Percentiles rank a stretch among this genome's conserved stretches.
phyloP scores from a whole-genome alignment of 2,888 invertebrate genomes.

The Conchocele bisecta region DNA sequence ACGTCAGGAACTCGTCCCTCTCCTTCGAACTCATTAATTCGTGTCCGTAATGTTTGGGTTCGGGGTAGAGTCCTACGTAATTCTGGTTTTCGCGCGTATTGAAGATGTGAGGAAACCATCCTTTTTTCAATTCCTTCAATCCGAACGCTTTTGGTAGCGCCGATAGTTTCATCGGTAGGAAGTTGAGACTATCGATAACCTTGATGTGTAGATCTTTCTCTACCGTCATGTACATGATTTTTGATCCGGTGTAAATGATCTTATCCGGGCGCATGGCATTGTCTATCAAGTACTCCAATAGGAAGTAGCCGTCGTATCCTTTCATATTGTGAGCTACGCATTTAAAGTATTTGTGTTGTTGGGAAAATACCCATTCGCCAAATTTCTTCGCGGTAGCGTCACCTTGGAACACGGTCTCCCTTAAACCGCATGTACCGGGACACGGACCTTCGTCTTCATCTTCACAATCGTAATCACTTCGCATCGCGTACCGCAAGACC shows the following conservation, averaged over 20 bases:
- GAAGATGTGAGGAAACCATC: constrained; percentile 50
- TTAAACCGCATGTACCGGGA: constrained; percentile 31
- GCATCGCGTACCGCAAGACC: constrained; percentile 6
- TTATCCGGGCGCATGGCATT: constrained; percentile 32
- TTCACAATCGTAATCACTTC: not conserved
- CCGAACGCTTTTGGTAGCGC: constrained; percentile 38
- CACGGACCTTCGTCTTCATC: constrained; percentile 24
- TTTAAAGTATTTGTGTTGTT: constrained; percentile 15
- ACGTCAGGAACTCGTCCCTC: constrained; percentile 11
- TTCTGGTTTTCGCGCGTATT: constrained; percentile 43
- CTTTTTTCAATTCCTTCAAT: constrained; percentile 42
- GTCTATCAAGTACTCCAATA: constrained; percentile 38
- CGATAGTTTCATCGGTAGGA: constrained; percentile 49
- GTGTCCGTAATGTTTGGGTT: too few relatives aligned
- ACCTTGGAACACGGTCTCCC: constrained; percentile 35
- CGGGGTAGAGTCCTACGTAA: constrained; percentile 40
- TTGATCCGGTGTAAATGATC: constrained; percentile 39
- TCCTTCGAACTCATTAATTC: constrained; percentile 22
- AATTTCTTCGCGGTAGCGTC: constrained; percentile 17
- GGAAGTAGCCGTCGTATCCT: constrained; percentile 43
- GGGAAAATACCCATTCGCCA: constrained; percentile 31
- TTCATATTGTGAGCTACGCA: constrained; percentile 44
- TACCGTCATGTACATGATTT: constrained; percentile 42
- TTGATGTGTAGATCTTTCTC: constrained; percentile 26
- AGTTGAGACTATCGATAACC: constrained; percentile 52